These are phyloP conservation scores for Gari tellinella DNA, from an alignment of 2,888 invertebrate genomes.

Conservation along the genomic window DNA sequence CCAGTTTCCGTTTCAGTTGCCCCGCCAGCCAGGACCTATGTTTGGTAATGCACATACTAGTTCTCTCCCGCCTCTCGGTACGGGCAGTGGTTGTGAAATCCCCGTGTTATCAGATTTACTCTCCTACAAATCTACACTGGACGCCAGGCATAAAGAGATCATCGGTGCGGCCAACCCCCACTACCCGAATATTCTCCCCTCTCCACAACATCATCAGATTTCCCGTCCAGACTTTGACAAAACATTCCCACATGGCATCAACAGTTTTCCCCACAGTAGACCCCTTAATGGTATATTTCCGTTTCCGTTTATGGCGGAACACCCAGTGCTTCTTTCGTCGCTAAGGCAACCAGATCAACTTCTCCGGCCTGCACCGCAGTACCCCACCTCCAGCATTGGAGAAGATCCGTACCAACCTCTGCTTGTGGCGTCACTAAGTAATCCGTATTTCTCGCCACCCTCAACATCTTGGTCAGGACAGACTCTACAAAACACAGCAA, in stretches of 20 bases:
- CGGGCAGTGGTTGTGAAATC: conserved; percentile 36
- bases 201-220: background rate
- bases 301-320: conserved; percentile 74
- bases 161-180: conserved; percentile 8
- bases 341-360: conserved; percentile 67
- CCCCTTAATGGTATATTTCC: conserved; percentile 69
- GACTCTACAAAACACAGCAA: conserved; percentile 21
- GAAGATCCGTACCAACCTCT: conserved; percentile 74
- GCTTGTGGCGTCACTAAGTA: conserved; percentile 71
- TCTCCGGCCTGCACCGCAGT: conserved; percentile 62
- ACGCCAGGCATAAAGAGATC: conserved; percentile 27
- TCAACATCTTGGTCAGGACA: conserved; percentile 54
- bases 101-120: conserved; percentile 66
- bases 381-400: conserved; percentile 50
- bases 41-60: no score
- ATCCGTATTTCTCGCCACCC: conserved; percentile 69
- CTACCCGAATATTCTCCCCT: background rate
- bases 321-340: conserved; percentile 72
- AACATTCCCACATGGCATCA: conserved; percentile 19
- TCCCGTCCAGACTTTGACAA: conserved; percentile 17
- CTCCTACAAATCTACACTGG: conserved; percentile 29
- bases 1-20: conserved; percentile 24
- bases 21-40: conserved; percentile 1
- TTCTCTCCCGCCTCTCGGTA: conserved; percentile 1
- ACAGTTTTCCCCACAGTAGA: conserved; percentile 37